These are phyloP conservation scores for Labeo catla DNA, from an alignment of 2,113 vertebrate species.

Conservation along the genomic window DNA sequence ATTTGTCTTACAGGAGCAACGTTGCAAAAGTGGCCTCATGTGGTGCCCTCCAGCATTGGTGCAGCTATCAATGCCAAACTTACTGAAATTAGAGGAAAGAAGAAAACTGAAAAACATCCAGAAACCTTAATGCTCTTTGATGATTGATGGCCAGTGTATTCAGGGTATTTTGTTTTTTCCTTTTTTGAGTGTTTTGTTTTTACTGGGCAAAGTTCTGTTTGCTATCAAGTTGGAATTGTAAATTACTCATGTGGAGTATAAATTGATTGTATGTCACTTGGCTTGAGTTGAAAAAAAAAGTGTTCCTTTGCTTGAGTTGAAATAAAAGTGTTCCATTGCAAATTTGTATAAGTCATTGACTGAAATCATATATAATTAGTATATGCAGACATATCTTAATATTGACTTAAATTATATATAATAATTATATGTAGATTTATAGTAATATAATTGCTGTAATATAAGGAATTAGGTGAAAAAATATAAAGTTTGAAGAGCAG, in stretches of 20 bases:
- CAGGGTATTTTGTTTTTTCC: background rate
- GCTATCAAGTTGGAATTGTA: background rate
- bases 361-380: background rate
- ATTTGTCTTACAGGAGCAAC: conserved; percentile 27
- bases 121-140: conserved; percentile 27
- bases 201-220: background rate
- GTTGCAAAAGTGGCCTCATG: conserved; percentile 32
- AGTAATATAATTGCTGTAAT: background rate
- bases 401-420: background rate
- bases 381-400: background rate
- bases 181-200: background rate
- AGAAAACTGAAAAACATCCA: background rate
- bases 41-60: conserved; percentile 29
- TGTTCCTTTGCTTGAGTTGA: background rate
- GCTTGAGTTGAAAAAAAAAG: no score
- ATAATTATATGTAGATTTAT: background rate
- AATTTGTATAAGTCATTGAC: background rate
- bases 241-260: background rate
- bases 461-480: no score
- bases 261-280: background rate
- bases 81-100: conserved; percentile 28
- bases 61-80: conserved; percentile 32
- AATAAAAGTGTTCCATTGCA: background rate
- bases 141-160: background rate
- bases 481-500: no score